Evolutionary conservation across 1,140 invertebrate species (phyloP).

Genomic region (Anadara kagoshimensis): DNA sequence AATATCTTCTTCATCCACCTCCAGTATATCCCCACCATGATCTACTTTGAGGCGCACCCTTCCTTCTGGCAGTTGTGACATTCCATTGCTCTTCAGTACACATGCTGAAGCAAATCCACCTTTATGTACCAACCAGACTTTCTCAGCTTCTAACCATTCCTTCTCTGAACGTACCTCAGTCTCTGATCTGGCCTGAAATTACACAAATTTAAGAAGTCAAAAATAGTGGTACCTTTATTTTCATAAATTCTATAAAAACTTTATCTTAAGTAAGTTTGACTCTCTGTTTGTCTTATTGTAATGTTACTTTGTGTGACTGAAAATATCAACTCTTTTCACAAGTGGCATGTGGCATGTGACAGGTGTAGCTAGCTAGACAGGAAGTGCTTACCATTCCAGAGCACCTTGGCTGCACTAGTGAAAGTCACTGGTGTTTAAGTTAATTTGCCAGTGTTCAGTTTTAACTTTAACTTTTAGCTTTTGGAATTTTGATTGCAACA

Average conservation of each 20-base stretch:
- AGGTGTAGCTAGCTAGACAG: too few relatives aligned
- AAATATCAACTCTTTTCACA: too few relatives aligned
- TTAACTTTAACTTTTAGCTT: too few relatives aligned
- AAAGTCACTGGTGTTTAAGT: too few relatives aligned
- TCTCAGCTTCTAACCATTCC: conserved; percentile 86
- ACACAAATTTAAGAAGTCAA: conserved; percentile 3
- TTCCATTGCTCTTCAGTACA: conserved; percentile 76
- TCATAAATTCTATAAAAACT: background rate
- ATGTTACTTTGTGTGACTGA: background rate
- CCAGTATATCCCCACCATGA: conserved; percentile 83
- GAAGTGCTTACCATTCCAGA: too few relatives aligned
- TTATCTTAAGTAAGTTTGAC: background rate
- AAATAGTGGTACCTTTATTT: background rate
- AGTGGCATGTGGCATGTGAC: too few relatives aligned
- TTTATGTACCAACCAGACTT: conserved; percentile 92
- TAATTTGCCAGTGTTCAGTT: too few relatives aligned
- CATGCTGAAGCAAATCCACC: conserved; percentile 88
- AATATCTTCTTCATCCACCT: conserved; percentile 93
- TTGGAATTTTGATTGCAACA: too few relatives aligned
- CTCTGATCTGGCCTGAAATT: conserved; percentile 84
- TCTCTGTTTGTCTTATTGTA: background rate
- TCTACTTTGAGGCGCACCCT: conserved; percentile 85
- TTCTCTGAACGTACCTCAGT: conserved; percentile 87
- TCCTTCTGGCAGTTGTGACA: conserved; percentile 74
- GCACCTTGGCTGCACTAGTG: too few relatives aligned